Conservation (phyloP, 1,140 invertebrate genomes). For the Bradynema listronoti region DNA sequence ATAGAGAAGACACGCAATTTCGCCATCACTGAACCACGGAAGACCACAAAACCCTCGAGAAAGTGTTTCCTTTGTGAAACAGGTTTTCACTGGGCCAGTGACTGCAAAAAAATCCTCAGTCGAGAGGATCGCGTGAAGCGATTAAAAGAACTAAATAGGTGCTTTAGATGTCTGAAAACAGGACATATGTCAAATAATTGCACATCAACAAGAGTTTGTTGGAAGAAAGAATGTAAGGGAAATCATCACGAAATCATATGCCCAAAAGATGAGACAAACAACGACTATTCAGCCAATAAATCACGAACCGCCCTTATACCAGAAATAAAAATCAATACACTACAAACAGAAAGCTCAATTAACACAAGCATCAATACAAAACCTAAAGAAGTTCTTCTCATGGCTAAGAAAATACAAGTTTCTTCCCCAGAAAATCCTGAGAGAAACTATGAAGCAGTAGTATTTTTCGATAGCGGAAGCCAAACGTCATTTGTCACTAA, state of each 20-base stretch:
- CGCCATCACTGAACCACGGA: too few species aligned
- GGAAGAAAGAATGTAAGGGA: background rate
- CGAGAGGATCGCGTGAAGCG: constrained; percentile 3
- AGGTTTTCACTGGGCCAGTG: background rate
- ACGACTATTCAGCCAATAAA: too few species aligned
- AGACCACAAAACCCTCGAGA: too few species aligned
- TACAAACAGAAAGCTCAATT: too few species aligned
- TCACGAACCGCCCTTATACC: too few species aligned
- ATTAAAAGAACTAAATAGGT: constrained; percentile 7
- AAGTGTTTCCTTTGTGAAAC: constrained; percentile 3
- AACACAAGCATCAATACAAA: too few species aligned
- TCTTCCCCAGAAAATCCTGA: background rate
- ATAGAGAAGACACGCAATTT: too few species aligned
- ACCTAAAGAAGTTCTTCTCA: background rate
- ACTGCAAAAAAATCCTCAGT: background rate
- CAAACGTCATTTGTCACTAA: constrained; percentile 1
- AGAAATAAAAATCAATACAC: too few species aligned
- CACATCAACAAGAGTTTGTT: background rate
- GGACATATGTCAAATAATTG: background rate
- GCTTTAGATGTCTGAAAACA: background rate
- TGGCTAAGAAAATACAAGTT: constrained; percentile 11
- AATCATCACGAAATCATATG: constrained; percentile 6
- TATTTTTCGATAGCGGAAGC: constrained; percentile 14
- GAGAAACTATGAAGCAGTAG: constrained; percentile 3
- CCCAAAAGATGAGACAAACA: too few species aligned